Evolutionary conservation across 2,888 invertebrate species (phyloP).

Genomic region (Cataglyphis albicans): DNA sequence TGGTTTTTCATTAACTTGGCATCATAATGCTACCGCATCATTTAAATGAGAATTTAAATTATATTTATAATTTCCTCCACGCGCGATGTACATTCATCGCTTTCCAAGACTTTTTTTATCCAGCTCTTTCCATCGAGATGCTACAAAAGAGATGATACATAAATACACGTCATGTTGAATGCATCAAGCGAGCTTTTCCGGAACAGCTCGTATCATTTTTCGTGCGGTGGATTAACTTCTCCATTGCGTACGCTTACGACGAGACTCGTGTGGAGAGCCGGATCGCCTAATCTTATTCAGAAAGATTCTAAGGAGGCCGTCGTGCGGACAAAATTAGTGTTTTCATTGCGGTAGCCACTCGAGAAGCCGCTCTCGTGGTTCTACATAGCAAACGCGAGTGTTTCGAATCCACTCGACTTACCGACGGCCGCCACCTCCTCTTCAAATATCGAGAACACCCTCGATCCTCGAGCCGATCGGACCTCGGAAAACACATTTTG

Average conservation of each 20-base stretch:
- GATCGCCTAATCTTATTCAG: slow-evolving; percentile 52
- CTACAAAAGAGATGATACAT: slow-evolving; percentile 18
- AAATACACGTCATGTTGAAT: slow-evolving; percentile 30
- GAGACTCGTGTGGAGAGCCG: slow-evolving; percentile 30
- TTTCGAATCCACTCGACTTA: slow-evolving; percentile 71
- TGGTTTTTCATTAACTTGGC: too few species aligned
- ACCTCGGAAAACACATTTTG: slow-evolving; percentile 59
- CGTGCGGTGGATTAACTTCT: slow-evolving; percentile 36
- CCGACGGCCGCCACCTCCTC: slow-evolving; percentile 64
- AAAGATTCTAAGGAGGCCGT: slow-evolving; percentile 30
- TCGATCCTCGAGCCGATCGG: slow-evolving; percentile 42
- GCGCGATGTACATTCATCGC: background rate
- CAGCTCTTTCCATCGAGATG: background rate
- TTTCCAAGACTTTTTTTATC: background rate
- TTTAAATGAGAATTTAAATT: background rate
- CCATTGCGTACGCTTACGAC: slow-evolving; percentile 8
- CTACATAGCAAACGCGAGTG: slow-evolving; percentile 59
- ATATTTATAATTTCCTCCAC: background rate
- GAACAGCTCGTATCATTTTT: slow-evolving; percentile 27
- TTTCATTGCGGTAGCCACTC: slow-evolving; percentile 71
- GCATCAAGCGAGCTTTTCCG: slow-evolving; percentile 5
- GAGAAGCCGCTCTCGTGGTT: slow-evolving; percentile 62
- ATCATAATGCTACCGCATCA: background rate
- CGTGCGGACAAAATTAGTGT: slow-evolving; percentile 69
- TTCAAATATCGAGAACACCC: slow-evolving; percentile 72